Evolutionary conservation across 2,113 vertebrate genomes (phyloP).

Genomic region (Tauraco erythrolophus): DNA sequence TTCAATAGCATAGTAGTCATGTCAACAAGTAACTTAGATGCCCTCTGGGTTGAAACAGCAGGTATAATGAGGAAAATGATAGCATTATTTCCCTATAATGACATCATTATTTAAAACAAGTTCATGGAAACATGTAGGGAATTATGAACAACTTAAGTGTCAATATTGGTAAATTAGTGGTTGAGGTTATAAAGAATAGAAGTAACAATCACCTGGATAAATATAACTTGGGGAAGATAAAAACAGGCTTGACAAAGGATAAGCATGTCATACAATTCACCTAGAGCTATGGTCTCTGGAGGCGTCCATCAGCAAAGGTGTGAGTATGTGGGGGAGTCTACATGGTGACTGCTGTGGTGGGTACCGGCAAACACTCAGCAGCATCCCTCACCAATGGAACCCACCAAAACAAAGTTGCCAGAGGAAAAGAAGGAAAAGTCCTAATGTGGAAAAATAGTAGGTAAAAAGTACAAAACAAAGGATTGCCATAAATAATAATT

Average conservation of each 20-base stretch:
- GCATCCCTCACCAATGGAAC: neutral
- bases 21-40: neutral
- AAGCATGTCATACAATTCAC: neutral
- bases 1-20: neutral
- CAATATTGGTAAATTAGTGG: neutral
- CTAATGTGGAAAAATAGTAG: neutral
- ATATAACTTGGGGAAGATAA: neutral
- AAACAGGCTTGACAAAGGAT: neutral
- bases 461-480: neutral
- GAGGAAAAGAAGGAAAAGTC: neutral
- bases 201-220: neutral
- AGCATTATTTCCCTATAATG: neutral
- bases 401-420: neutral
- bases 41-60: neutral
- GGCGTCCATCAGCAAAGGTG: fast-evolving
- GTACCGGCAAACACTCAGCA: neutral
- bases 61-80: neutral
- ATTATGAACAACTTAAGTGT: neutral
- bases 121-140: neutral
- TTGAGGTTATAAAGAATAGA: neutral
- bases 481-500: neutral
- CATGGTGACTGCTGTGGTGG: neutral
- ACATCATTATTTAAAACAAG: neutral
- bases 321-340: fast-evolving
- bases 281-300: neutral